Evolutionary conservation across 1,140 invertebrate genomes (phyloP).

Genomic region (Druon quercuslanigerum): DNA sequence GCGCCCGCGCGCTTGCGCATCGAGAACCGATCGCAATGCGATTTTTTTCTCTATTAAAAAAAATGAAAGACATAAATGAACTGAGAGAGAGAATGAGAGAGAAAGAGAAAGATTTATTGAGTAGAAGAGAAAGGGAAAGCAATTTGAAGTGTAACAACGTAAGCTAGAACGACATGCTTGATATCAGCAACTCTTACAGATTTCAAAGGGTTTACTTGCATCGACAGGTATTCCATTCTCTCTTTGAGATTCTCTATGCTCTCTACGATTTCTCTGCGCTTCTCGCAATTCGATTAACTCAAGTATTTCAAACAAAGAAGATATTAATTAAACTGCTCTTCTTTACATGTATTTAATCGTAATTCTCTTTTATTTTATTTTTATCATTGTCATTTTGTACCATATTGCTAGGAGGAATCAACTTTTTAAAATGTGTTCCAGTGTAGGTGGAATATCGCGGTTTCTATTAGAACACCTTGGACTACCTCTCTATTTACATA

Average conservation of each 20-base stretch:
- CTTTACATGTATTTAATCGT: not conserved
- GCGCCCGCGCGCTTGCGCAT: conserved; percentile 55
- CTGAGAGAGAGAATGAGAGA: conserved; percentile 28
- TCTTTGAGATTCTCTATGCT: not conserved
- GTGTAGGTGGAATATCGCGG: no score
- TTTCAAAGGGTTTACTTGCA: conserved; percentile 14
- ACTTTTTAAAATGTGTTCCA: no score
- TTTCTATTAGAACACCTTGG: no score
- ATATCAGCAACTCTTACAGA: not conserved
- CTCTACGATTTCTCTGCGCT: no score
- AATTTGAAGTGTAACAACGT: conserved; percentile 29
- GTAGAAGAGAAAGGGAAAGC: conserved; percentile 33
- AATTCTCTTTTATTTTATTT: no score
- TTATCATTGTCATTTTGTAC: no score
- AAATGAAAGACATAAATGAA: conserved; percentile 11
- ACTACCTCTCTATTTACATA: no score
- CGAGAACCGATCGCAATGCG: conserved; percentile 64
- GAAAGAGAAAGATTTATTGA: conserved; percentile 16
- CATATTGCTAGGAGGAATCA: no score
- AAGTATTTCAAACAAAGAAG: not conserved
- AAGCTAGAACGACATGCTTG: conserved; percentile 10
- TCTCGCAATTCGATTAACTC: no score
- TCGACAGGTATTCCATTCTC: conserved; percentile 14
- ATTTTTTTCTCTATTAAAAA: conserved; percentile 60
- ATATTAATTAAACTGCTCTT: conserved; percentile 6